Conservation (phyloP, 2,113 vertebrate genomes). For the Psilopsiagon aurifrons region DNA sequence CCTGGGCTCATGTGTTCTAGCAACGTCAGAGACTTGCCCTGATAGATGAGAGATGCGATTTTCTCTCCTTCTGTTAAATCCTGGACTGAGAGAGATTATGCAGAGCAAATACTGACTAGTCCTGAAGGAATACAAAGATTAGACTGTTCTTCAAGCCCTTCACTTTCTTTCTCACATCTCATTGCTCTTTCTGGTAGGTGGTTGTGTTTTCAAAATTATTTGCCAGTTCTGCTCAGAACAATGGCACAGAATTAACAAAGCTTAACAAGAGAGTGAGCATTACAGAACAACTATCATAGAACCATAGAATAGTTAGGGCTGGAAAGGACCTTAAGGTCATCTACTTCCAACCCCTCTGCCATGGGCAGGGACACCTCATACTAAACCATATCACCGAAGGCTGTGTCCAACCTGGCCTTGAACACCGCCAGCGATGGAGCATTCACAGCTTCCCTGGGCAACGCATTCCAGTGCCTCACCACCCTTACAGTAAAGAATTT, state of each 20-base stretch:
- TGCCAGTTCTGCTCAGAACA: not conserved
- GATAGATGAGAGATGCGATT: not conserved
- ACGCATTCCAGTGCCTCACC: too few species aligned
- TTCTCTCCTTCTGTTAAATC: not conserved
- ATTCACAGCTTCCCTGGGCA: too few species aligned
- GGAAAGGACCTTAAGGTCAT: too few species aligned
- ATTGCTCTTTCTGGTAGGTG: not conserved
- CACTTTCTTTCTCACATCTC: not conserved
- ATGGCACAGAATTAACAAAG: not conserved
- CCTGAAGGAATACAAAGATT: not conserved
- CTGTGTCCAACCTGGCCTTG: too few species aligned
- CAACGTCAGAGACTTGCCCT: not conserved
- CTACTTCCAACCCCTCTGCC: too few species aligned
- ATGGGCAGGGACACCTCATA: too few species aligned
- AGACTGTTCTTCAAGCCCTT: not conserved
- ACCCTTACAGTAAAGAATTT: too few species aligned
- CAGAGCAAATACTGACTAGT: not conserved
- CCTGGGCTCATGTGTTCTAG: not conserved
- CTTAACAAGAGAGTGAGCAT: not conserved
- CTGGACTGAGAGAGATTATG: not conserved
- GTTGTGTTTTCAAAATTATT: not conserved
- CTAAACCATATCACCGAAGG: too few species aligned
- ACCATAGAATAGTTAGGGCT: too few species aligned
- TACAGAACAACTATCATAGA: not conserved
- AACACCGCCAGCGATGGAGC: too few species aligned